These are phyloP conservation scores for Herpetotheres cachinnans DNA, from an alignment of 2,113 vertebrate species.

Conservation along the genomic window DNA sequence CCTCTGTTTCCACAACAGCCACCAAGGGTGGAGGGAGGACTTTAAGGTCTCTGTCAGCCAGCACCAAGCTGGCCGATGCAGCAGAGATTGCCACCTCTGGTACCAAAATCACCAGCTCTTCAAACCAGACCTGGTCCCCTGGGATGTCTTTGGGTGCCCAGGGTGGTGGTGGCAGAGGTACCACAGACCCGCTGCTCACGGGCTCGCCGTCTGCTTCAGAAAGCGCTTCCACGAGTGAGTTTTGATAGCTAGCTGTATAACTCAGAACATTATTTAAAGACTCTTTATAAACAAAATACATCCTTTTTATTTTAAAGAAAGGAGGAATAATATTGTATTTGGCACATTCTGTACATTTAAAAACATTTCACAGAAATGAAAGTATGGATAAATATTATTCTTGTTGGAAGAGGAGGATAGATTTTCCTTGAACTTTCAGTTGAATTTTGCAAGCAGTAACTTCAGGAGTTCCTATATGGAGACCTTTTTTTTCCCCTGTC, in stretches of 20 bases:
- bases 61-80: background rate
- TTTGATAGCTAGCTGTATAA: background rate
- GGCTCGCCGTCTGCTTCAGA: background rate
- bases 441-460: constrained; percentile 28
- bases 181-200: background rate
- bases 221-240: constrained; percentile 9
- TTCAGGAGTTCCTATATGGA: background rate
- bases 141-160: background rate
- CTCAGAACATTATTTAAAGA: constrained; percentile 40
- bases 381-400: constrained; percentile 68
- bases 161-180: background rate
- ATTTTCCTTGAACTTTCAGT: constrained; percentile 44
- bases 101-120: background rate
- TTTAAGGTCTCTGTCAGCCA: constrained; percentile 76
- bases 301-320: constrained; percentile 63
- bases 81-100: constrained; percentile 7
- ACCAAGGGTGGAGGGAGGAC: constrained; percentile 78
- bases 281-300: constrained; percentile 32
- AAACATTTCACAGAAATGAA: constrained; percentile 58
- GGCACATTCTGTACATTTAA: constrained; percentile 39
- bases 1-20: constrained; percentile 73
- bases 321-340: constrained; percentile 60
- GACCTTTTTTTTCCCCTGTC: background rate
- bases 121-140: background rate
- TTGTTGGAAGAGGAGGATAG: constrained; percentile 16